A percentile compares a stretch with the other conserved stretches of the same genome.
Evolutionary conservation across 1,140 invertebrate species (phyloP).

Genomic region (Drosophila pseudoobscura): DNA sequence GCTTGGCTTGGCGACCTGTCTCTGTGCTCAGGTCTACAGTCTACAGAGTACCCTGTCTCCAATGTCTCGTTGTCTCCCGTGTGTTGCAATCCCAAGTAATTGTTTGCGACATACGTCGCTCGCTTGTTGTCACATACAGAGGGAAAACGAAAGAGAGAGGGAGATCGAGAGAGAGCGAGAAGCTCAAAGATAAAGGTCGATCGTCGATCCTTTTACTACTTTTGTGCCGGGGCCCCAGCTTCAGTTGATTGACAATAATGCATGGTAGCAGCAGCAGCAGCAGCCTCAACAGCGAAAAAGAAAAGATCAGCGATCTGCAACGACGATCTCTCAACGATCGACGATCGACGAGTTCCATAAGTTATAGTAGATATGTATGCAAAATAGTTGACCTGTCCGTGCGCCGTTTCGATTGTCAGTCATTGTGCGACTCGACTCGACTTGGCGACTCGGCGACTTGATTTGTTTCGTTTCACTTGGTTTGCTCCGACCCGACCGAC

Average conservation of each 20-base stretch:
- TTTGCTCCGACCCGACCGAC: slow-evolving; percentile 27
- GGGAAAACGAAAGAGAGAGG: not conserved
- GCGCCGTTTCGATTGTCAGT: slow-evolving; percentile 78
- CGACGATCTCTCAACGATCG: slow-evolving; percentile 40
- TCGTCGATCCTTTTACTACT: slow-evolving; percentile 70
- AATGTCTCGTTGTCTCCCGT: slow-evolving; percentile 26
- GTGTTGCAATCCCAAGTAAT: slow-evolving; percentile 81
- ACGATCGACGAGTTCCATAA: slow-evolving; percentile 70
- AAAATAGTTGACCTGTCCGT: slow-evolving; percentile 82
- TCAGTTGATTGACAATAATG: slow-evolving; percentile 82
- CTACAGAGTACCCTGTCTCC: slow-evolving; percentile 1
- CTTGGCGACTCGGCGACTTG: slow-evolving; percentile 56
- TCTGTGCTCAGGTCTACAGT: slow-evolving; percentile 22
- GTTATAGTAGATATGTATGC: slow-evolving; percentile 77
- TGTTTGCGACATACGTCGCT: slow-evolving; percentile 82
- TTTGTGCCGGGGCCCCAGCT: slow-evolving; percentile 20
- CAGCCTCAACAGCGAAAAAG: slow-evolving; percentile 10
- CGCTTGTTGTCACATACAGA: slow-evolving; percentile 76
- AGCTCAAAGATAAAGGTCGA: slow-evolving; percentile 63
- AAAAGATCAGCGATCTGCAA: slow-evolving; percentile 57
- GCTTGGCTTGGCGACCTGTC: slow-evolving; percentile 39
- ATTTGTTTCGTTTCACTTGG: slow-evolving; percentile 82
- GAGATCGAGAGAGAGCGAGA: slow-evolving; percentile 15
- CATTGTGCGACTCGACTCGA: slow-evolving; percentile 63
- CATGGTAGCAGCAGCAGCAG: slow-evolving; percentile 72